Conservation (phyloP, 2,113 vertebrate species). For the Otolemur garnettii region DNA sequence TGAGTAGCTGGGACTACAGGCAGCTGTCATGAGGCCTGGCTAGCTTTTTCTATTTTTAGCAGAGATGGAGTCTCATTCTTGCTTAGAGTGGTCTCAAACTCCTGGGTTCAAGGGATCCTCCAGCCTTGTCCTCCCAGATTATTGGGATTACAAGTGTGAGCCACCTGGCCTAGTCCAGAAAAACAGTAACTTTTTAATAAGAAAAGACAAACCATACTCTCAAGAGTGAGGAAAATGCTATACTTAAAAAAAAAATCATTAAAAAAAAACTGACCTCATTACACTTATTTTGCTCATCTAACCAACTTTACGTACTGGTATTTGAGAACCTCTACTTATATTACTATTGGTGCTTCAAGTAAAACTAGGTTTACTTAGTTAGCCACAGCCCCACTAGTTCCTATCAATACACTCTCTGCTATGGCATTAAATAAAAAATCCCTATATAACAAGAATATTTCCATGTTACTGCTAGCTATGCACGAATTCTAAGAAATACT, state of each 20-base stretch:
- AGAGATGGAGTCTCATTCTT: no score
- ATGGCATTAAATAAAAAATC: background rate
- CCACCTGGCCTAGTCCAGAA: fast-evolving
- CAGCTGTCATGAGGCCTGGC: no score
- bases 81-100: no score
- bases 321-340: background rate
- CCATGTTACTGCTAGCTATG: background rate
- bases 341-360: background rate
- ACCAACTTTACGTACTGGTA: background rate
- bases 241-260: background rate
- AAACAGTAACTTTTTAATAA: background rate
- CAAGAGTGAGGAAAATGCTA: background rate
- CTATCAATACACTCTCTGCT: background rate
- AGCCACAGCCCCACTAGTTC: background rate
- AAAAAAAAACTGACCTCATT: background rate
- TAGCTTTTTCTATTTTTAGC: no score
- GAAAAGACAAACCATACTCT: background rate
- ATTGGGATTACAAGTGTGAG: background rate
- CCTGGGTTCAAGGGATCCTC: background rate
- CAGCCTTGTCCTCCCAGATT: background rate
- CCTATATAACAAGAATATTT: background rate
- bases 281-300: background rate
- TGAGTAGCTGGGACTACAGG: no score
- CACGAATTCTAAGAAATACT: background rate
- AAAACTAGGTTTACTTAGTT: background rate